Base-by-base conservation (phyloP, 2,113 vertebrate species). In the Elachura formosa region DNA sequence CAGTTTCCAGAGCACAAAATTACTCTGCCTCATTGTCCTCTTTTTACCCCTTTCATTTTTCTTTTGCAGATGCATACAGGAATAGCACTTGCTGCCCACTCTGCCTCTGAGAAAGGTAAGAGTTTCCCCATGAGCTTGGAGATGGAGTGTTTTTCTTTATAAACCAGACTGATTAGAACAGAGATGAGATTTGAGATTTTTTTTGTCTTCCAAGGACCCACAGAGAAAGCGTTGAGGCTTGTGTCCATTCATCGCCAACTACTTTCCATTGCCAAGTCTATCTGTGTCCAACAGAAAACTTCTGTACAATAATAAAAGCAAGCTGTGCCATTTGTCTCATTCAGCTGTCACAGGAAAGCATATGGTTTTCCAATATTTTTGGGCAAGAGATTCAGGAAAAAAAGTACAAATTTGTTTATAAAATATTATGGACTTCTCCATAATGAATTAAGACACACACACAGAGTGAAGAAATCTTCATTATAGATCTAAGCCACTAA, bases 201-300 rank as follows among this genome's bases (percentile, higher is more conserved):
- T 80, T 95, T n/a, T 40, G 68, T 40, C 56, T 40, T 84, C 54
- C 43, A 49, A 85, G 55, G 41, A 34, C 56, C 21, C 21, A 84
- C 46, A 77, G n/a, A 90, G 75, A 93, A 91, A 79, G 81, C 69
- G 91, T 43, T 95, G 88, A 96, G 92, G 63, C 87, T 79, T 26
- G 36, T 54, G n/a, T 61, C 51, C 64, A 76, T 94, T 90, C 93
- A 56, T 90, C 71, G 96, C 43, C 78, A 73, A 61, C 31, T 73
- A 86, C 78, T 61, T 51, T 64, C 56, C 76, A 81, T 81, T 91
- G 96, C 69, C 95, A 85, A 89, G 46, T 90, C 79, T 84, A 52
- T 62, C 86, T 81, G 24, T 49, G 54, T 63, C 58, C 51, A 77
- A 94, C 93, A 52, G 29, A 46, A 97, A 96, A 56, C 52, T 92